Evolutionary conservation across 2,888 invertebrate genomes (phyloP).

Genomic region (Seira sanloemensis): DNA sequence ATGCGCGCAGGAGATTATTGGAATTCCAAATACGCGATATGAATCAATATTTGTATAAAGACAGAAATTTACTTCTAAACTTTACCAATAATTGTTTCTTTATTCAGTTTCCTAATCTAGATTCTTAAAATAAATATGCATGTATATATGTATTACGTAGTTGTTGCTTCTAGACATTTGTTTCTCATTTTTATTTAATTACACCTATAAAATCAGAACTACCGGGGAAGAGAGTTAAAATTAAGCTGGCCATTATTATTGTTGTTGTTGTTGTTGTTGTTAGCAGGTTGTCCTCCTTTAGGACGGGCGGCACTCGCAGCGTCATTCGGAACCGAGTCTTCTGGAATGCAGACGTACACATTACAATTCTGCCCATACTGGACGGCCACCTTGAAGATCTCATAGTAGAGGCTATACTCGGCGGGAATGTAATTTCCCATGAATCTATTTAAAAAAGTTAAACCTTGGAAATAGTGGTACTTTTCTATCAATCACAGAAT

Average conservation of each 20-base stretch:
- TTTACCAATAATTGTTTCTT: no score
- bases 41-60: no score
- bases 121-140: background rate
- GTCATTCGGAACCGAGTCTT: background rate
- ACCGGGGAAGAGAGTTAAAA: background rate
- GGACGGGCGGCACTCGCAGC: conserved; percentile 34
- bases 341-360: conserved; percentile 64
- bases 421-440: conserved; percentile 65
- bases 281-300: background rate
- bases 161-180: no score
- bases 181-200: background rate
- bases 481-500: background rate
- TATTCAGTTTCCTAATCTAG: no score
- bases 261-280: background rate
- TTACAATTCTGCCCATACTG: conserved; percentile 70
- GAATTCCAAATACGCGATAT: no score
- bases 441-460: no score
- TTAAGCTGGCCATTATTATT: background rate
- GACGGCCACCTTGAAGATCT: conserved; percentile 68
- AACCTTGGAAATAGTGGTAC: no score
- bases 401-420: conserved; percentile 64
- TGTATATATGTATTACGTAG: no score
- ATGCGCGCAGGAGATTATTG: no score
- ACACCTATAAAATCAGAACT: no score
- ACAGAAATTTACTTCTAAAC: no score